Base-by-base conservation (phyloP, 2,888 invertebrate genomes). In the Oligia latruncula region DNA sequence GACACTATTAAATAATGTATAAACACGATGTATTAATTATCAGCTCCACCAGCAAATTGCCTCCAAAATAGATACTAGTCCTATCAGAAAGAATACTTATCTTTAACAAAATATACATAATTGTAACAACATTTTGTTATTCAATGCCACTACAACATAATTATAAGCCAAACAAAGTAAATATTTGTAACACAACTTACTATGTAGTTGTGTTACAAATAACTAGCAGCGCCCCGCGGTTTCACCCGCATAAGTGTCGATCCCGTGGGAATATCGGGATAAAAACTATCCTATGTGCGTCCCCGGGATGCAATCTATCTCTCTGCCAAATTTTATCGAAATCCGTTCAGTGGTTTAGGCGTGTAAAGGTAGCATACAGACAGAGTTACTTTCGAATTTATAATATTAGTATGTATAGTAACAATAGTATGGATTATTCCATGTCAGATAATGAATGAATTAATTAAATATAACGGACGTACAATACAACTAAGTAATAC, bases 401-500 rank as follows among this genome's bases (percentile, higher is more conserved):
- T 35, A 35, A 35, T 35, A 35, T 35, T 35, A 35, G 35, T 35
- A 35, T 35, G 35, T 2, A 35, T 35, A 35, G 4, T 35, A 35
- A 35, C 35, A 35, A 35, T 35, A 35, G 35, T 35, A 4, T 35
- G 35, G 35, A 35, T 35, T 64, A 40, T 20, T 35, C 9, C 1
- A 64, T 20, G 20, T 40, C 60, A 75, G 62, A 40, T 73, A 75
- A 58, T 77, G 15, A 74, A 82, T 82, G 49, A 85, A 77, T 72
- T 60, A 71, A 71, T 71, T 23, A 84, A 71, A 67, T 66, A 62
- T 46, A 58, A 66, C 29, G 13, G 65, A 74, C 35, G n/a, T 82
- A 52, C 35, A 49, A 43, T 9, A 40, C 40, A 40, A 40, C 5
- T 40, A n/a, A 29, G 29, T 29, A 29, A 23, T 17, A 60, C 60